A percentile compares a stretch with the other conserved stretches of the same genome.
Conservation (phyloP, 2,113 vertebrate genomes). For the Atherinomorus stipes region DNA sequence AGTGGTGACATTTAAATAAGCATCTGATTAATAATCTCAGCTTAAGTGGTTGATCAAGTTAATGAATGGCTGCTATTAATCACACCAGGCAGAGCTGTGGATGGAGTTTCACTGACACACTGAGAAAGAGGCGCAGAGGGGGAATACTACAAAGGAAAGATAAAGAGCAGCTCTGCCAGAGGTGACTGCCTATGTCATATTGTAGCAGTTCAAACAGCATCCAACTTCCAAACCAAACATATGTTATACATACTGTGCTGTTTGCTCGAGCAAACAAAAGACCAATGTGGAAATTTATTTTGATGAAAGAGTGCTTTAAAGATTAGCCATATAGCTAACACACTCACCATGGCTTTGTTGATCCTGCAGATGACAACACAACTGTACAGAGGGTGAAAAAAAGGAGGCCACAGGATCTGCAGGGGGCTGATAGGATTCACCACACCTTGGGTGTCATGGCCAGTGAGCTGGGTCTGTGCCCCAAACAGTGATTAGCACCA, state of each 20-base stretch:
- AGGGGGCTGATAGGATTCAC: constrained; percentile 64
- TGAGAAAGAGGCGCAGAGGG: constrained; percentile 14
- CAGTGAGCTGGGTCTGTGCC: constrained; percentile 63
- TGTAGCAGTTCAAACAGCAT: constrained; percentile 3
- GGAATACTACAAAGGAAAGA: background rate
- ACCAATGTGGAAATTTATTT: constrained; percentile 28
- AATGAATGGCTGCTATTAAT: constrained; percentile 83
- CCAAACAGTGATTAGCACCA: constrained; percentile 62
- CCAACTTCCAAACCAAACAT: constrained; percentile 32
- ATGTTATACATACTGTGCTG: constrained; percentile 2
- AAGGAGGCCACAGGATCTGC: constrained; percentile 53
- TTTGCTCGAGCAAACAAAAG: constrained; percentile 44
- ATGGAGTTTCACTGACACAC: constrained; percentile 26
- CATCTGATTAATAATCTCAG: constrained; percentile 81
- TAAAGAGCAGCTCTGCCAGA: constrained; percentile 29
- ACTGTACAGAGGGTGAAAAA: constrained; percentile 32
- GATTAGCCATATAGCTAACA: constrained; percentile 42
- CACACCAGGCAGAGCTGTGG: constrained; percentile 62
- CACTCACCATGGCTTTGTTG: constrained; percentile 41
- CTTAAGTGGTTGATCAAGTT: constrained; percentile 81
- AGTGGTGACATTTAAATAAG: constrained; percentile 80
- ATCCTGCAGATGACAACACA: constrained; percentile 45
- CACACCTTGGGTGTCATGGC: constrained; percentile 65
- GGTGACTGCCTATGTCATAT: background rate
- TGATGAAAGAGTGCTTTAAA: constrained; percentile 27